Conservation (phyloP, 2,888 invertebrate genomes). For the Marronus borbonicus region DNA sequence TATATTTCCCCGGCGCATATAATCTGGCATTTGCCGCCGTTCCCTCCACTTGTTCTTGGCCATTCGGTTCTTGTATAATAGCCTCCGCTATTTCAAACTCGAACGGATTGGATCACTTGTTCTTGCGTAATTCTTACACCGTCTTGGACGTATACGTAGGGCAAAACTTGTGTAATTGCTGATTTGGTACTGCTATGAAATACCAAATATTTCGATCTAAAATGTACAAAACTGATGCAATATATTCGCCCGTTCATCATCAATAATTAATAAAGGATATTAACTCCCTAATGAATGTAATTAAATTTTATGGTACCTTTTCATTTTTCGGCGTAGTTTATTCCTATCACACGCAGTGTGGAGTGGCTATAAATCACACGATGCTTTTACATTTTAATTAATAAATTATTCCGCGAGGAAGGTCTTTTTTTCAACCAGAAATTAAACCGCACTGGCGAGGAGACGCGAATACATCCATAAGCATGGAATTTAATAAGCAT, state of each 20-base stretch:
- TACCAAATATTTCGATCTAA: no score
- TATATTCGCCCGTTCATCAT: not conserved
- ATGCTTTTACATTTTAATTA: conserved; percentile 42
- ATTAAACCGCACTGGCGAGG: conserved; percentile 5
- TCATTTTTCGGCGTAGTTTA: not conserved
- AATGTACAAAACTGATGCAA: no score
- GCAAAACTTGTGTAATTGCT: not conserved
- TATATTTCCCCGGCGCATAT: conserved; percentile 51
- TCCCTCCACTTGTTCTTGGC: conserved; percentile 34
- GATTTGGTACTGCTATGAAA: no score
- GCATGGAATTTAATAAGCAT: conserved; percentile 34
- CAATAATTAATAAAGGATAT: conserved; percentile 8
- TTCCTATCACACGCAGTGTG: conserved; percentile 1
- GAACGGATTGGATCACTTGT: conserved; percentile 20
- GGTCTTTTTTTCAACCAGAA: conserved; percentile 17
- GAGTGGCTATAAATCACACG: conserved; percentile 28
- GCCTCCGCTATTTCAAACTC: conserved; percentile 17
- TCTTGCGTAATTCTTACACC: conserved; percentile 33
- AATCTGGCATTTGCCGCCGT: conserved; percentile 50
- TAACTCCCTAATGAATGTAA: not conserved
- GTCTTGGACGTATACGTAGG: conserved; percentile 10
- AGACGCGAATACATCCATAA: not conserved
- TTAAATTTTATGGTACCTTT: conserved; percentile 4
- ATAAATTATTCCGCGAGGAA: conserved; percentile 36
- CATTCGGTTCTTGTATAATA: conserved; percentile 35